Conservation (phyloP, 2,888 invertebrate species). For the Cosmorhoe ocellata region DNA sequence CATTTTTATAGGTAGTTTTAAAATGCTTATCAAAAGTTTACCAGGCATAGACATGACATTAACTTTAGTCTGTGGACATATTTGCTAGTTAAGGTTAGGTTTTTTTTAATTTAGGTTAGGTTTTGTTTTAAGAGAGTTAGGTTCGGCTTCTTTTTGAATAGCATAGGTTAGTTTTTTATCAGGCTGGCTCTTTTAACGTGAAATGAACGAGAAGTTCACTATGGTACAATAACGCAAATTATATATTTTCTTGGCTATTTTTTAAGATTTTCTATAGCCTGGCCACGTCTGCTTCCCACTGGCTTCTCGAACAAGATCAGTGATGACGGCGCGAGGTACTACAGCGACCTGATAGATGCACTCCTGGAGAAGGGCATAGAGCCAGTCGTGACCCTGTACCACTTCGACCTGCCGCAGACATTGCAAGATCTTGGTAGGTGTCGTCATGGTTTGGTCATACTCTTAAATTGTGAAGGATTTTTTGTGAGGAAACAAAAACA, state of each 20-base stretch:
- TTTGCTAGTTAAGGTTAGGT: no score
- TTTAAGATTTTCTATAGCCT: conserved; percentile 81
- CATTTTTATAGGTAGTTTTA: conserved; percentile 62
- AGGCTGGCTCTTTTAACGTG: no score
- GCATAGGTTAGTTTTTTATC: no score
- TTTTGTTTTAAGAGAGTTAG: no score
- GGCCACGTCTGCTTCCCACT: conserved; percentile 78
- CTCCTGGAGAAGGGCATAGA: conserved; percentile 76
- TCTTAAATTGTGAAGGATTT: background rate
- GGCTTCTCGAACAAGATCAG: conserved; percentile 65
- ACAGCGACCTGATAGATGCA: conserved; percentile 76
- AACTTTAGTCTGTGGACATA: no score
- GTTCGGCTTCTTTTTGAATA: no score
- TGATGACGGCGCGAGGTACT: conserved; percentile 75
- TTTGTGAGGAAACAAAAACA: no score
- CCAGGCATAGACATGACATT: no score
- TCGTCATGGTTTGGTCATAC: background rate
- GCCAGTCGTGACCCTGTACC: conserved; percentile 77
- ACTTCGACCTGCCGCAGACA: conserved; percentile 70
- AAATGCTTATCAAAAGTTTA: background rate
- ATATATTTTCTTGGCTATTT: no score
- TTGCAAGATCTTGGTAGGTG: conserved; percentile 60
- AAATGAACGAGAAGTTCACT: no score
- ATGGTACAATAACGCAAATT: no score
- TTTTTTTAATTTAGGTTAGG: no score